Evolutionary conservation across 2,113 vertebrate species (phyloP).

Genomic region (Pao palembangensis): DNA sequence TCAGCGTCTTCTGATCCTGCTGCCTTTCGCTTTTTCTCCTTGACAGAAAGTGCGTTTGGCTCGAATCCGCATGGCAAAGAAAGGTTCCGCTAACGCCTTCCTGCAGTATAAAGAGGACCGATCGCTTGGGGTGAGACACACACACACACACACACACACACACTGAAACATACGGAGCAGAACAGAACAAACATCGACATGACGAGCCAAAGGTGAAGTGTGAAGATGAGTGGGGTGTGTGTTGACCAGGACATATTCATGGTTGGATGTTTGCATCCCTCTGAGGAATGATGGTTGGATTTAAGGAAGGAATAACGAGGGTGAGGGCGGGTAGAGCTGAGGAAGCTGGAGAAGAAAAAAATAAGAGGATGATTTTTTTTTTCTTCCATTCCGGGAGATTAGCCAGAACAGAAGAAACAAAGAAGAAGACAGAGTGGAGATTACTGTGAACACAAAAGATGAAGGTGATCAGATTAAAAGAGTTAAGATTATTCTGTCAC

Average conservation of each 20-base stretch:
- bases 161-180: constrained; percentile 10
- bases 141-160: constrained; percentile 19
- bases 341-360: neutral
- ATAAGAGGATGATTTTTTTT: too few species aligned
- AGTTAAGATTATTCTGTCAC: neutral
- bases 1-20: constrained; percentile 27
- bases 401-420: neutral
- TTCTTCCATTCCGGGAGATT: too few species aligned
- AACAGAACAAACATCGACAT: constrained; percentile 4
- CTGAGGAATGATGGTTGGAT: constrained; percentile 22
- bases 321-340: neutral
- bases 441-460: neutral
- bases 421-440: neutral
- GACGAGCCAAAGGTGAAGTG: neutral
- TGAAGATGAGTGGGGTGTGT: too few species aligned
- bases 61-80: constrained; percentile 87
- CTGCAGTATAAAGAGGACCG: constrained; percentile 85
- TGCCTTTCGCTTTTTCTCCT: constrained; percentile 29
- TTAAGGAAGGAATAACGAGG: constrained; percentile 22
- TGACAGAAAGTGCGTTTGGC: constrained; percentile 85
- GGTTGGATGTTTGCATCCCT: constrained; percentile 15
- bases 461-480: constrained; percentile 7
- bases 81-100: constrained; percentile 85
- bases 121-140: constrained; percentile 75
- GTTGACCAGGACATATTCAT: too few species aligned